Evolutionary conservation across 2,113 vertebrate species (phyloP).

Genomic region (Salminus brasiliensis): DNA sequence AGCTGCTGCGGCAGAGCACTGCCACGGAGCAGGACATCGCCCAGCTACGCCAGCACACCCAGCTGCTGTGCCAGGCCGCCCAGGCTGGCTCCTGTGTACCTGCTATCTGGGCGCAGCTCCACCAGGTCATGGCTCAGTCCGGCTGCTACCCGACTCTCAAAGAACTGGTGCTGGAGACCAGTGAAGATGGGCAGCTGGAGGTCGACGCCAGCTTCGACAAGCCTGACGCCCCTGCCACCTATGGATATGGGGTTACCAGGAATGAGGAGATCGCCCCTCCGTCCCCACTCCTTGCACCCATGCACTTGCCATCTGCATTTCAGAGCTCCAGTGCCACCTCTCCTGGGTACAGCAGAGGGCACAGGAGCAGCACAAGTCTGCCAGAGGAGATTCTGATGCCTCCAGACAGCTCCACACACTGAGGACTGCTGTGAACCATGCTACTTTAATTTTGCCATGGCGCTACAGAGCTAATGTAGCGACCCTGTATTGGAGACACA

Average conservation of each 20-base stretch:
- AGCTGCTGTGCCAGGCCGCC: slow-evolving; percentile 67
- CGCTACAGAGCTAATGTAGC: too few species aligned
- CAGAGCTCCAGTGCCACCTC: background rate
- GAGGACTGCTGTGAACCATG: slow-evolving; percentile 40
- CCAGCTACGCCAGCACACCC: slow-evolving; percentile 70
- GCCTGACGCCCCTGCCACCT: background rate
- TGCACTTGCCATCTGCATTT: background rate
- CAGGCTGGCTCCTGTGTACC: background rate
- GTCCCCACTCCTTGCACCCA: slow-evolving; percentile 2
- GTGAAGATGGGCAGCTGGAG: background rate
- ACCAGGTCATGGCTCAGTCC: slow-evolving; percentile 67
- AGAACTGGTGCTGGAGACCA: slow-evolving; percentile 20
- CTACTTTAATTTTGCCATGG: too few species aligned
- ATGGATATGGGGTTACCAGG: background rate
- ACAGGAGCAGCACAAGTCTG: background rate
- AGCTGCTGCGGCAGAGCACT: slow-evolving; percentile 70
- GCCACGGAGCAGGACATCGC: slow-evolving; percentile 65
- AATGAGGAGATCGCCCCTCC: slow-evolving; percentile 10
- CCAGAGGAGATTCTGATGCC: slow-evolving; percentile 49
- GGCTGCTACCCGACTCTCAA: slow-evolving; percentile 64
- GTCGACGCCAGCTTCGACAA: background rate
- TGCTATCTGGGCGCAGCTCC: slow-evolving; percentile 57
- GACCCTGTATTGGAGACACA: too few species aligned
- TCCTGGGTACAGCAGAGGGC: slow-evolving; percentile 28
- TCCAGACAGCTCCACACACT: slow-evolving; percentile 70